A percentile compares a stretch with the other conserved stretches of the same genome.
Evolutionary conservation across 2,888 invertebrate species (phyloP).

Genomic region (Dicycla oo): DNA sequence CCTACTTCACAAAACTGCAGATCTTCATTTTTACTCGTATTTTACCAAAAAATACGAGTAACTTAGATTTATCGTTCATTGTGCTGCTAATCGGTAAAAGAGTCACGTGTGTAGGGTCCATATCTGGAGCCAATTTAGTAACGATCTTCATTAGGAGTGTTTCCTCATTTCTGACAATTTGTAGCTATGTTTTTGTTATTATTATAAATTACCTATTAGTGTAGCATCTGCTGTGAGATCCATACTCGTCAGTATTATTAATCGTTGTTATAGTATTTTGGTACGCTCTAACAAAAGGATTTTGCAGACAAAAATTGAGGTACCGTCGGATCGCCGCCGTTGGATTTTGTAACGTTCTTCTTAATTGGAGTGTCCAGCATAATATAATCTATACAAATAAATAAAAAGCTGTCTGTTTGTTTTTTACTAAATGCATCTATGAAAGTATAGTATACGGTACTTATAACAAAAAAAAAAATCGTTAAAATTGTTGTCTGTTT

Average conservation of each 20-base stretch:
- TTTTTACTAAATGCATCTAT: too few species aligned
- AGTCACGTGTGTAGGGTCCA: slow-evolving; percentile 58
- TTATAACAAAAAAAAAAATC: too few species aligned
- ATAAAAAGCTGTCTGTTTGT: too few species aligned
- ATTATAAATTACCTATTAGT: neutral
- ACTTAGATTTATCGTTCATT: slow-evolving; percentile 18
- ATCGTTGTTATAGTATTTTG: neutral
- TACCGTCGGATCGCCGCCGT: too few species aligned
- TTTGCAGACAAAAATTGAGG: neutral
- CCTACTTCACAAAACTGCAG: neutral
- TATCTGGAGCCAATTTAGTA: slow-evolving; percentile 31
- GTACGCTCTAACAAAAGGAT: neutral
- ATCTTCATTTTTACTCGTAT: neutral
- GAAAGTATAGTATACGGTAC: too few species aligned
- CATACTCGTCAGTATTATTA: neutral
- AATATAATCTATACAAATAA: too few species aligned
- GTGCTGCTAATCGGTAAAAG: slow-evolving; percentile 40
- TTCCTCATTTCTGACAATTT: slow-evolving; percentile 25
- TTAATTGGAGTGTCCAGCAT: too few species aligned
- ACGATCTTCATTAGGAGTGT: slow-evolving; percentile 61
- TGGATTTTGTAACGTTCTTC: neutral
- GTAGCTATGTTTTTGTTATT: slow-evolving; percentile 17
- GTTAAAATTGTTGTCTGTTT: too few species aligned
- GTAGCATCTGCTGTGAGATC: neutral
- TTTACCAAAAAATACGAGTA: slow-evolving; percentile 14